Evolutionary conservation across 2,797 vertebrate species (phyloP), one percentile per base, ranked within the genome.

Genomic region (Apodemus agrarius): DNA sequence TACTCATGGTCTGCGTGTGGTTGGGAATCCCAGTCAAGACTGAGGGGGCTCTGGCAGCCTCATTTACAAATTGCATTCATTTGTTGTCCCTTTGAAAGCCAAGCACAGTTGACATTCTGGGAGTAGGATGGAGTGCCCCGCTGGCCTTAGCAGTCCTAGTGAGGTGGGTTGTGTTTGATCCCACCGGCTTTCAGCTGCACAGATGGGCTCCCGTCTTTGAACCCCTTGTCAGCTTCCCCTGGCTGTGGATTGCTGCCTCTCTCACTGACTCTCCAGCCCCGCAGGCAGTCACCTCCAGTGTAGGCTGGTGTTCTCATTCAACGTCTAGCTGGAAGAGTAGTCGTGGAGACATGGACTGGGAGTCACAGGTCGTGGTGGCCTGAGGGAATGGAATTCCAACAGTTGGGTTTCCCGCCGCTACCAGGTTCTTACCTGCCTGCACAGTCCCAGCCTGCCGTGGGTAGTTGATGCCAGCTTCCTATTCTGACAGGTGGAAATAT

Each of bases 81-180:
- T 95, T 95, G 65, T 69, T 90, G 76, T 92, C 37, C 49, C 40
- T 96, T 94, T 84, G 79, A 85, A 96, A 96, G 69, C 82, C 75
- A 93, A 84, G 40, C 78, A 57, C 74, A 78, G 46, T 31, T 79
- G 74, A 96, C 67, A 49, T 65, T 84, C 75, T 87, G 80, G 37
- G 87, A 96, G 80, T 65, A 88, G 94, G 87, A 84, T n/a, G 81
- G 63, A 87, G 87, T 93, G 87, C 89, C 89, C 91, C 67, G 40
- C 67, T 96, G 81, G 69, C 57, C 83, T 84, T 86, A 84, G 94
- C 78, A 90, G 85, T n/a, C 93, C 96, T 96, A 95, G 94, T 83
- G 92, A 93, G 88, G 61, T 91, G 46, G 52, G 57, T 90, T 96
- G 87, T 92, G 87, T 94, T 93, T 89, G 63, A 94, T 90, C 93